Evolutionary conservation across 2,113 vertebrate genomes (phyloP), one percentile per base, ranked within the genome.

Genomic region (Cololabis saira): DNA sequence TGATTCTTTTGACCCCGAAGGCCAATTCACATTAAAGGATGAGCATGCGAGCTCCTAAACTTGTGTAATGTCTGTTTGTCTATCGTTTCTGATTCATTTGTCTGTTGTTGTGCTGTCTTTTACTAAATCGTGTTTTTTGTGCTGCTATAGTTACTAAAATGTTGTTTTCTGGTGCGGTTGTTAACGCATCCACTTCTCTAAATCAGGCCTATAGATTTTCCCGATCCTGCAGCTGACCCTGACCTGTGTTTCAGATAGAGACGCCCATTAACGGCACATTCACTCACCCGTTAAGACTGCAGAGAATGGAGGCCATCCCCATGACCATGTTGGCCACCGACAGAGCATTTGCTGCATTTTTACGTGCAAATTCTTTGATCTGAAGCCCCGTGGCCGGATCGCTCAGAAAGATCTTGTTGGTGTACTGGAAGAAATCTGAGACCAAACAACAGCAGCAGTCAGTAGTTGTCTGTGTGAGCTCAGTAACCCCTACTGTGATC

Each of bases 241-340:
- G 18, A 14, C 12, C 17, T 55, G 11, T 55, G 27, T 60, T 15
- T 15, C 27, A 15, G 17, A 37, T 16, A 2, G 21, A 41, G 24
- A 51, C 16, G 70, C 61, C 54, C 16, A 47, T 37, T 18, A 33
- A 16, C 3, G 2, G 2, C 22, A 30, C 33, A 18, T 22, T 27
- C 37, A 79, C 95, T 78, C 81, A 95, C 96, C 95, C 94, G 18
- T 92, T 95, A 18, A 98, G 89, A 66, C 91, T 96, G 92, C 95
- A 93, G 80, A 95, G 95, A 66, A 98, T 87, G 74, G 96, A 98
- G 51, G 92, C 89, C 78, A 98, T 93, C 44, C 96, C 97, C 67
- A 95, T 92, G 60, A 97, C 73, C 78, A 97, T 91, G 87, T 98
- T 98, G 75, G 92, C 89, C 67, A 98, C 48, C 0, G 96, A 97